phyloP scores from a whole-genome alignment of 2,888 invertebrate species.

The Cynaeus angustus region DNA sequence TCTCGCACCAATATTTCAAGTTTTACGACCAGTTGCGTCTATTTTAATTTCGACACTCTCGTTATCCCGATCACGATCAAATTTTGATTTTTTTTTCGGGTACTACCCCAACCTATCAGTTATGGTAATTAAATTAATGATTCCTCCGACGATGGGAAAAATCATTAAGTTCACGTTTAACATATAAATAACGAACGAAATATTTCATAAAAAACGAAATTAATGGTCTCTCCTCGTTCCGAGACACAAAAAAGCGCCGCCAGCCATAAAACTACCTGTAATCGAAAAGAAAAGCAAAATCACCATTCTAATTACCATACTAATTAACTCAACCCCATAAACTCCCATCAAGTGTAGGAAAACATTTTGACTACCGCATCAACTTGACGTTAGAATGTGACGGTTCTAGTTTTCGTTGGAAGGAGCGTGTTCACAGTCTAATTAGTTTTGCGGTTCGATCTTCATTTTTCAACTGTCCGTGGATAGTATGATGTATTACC shows the following conservation, averaged over 20 bases:
- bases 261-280: conserved; percentile 56
- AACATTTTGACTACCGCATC: conserved; percentile 61
- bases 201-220: conserved; percentile 49
- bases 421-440: conserved; percentile 52
- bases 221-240: conserved; percentile 42
- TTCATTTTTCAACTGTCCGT: conserved; percentile 66
- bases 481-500: conserved; percentile 64
- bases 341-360: conserved; percentile 11
- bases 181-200: conserved; percentile 48
- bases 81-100: conserved; percentile 15
- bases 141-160: conserved; percentile 28
- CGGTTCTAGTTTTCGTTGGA: neutral
- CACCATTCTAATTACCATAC: conserved; percentile 68
- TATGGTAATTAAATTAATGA: conserved; percentile 43
- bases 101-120: conserved; percentile 10
- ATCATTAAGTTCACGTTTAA: conserved; percentile 43
- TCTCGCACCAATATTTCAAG: too few species aligned
- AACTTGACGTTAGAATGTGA: conserved; percentile 51
- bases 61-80: neutral
- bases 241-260: conserved; percentile 48
- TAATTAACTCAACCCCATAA: conserved; percentile 61
- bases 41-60: neutral
- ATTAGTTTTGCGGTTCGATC: conserved; percentile 57
- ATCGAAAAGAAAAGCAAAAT: conserved; percentile 64
- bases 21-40: too few species aligned